Percentiles rank a stretch among this genome's conserved stretches.
phyloP scores from a whole-genome alignment of 1,140 invertebrate genomes.

The Hermatobates lingyangjiaoensis region DNA sequence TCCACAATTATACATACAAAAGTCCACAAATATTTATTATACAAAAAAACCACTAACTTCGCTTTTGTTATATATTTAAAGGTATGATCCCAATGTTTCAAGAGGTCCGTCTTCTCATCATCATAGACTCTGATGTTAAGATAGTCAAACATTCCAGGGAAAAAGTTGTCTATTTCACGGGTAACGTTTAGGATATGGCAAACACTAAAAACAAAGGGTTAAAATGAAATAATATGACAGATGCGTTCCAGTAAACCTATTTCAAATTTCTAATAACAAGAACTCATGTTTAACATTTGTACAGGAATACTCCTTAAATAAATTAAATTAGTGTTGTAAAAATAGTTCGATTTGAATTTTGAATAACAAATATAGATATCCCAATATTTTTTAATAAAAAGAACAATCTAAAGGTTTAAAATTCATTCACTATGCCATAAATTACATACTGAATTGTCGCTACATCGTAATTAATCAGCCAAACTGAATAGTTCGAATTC shows the following conservation, averaged over 20 bases:
- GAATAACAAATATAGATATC: too few relatives aligned
- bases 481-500: too few relatives aligned
- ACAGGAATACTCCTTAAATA: too few relatives aligned
- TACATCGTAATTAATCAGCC: too few relatives aligned
- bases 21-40: background rate
- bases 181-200: slow-evolving; percentile 93
- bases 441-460: too few relatives aligned
- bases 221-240: slow-evolving; percentile 6
- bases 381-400: too few relatives aligned
- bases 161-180: slow-evolving; percentile 97
- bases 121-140: slow-evolving; percentile 92
- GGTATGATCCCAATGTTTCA: slow-evolving; percentile 94
- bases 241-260: slow-evolving; percentile 8
- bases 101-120: slow-evolving; percentile 84
- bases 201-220: slow-evolving; percentile 45
- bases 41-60: slow-evolving; percentile 32
- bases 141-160: slow-evolving; percentile 90
- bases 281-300: too few relatives aligned
- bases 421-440: too few relatives aligned
- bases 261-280: slow-evolving; percentile 11
- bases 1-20: too few relatives aligned
- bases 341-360: too few relatives aligned
- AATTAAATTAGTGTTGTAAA: too few relatives aligned
- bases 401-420: too few relatives aligned
- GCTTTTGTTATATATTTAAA: slow-evolving; percentile 91